These are phyloP conservation scores for Boloria selene DNA, from an alignment of 2,888 invertebrate species.

Conservation along the genomic window DNA sequence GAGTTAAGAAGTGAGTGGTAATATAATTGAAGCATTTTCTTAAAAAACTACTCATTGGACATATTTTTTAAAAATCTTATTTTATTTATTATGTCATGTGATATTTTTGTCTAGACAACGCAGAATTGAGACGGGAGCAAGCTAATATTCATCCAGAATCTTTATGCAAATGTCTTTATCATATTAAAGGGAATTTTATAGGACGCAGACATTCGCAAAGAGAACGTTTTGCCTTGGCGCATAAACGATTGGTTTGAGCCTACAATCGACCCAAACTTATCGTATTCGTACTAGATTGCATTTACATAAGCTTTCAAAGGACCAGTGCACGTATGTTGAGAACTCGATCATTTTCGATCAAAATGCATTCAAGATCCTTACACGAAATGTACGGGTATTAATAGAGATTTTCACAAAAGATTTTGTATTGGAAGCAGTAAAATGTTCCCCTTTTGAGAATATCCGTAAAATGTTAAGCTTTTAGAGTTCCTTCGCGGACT, in stretches of 20 bases:
- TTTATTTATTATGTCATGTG: too few relatives aligned
- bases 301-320: slow-evolving; percentile 40
- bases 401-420: slow-evolving; percentile 27
- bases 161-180: not conserved
- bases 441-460: slow-evolving; percentile 19
- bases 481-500: slow-evolving; percentile 27
- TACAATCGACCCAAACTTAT: slow-evolving; percentile 32
- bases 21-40: too few relatives aligned
- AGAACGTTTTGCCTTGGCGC: slow-evolving; percentile 30
- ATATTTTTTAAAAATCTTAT: too few relatives aligned
- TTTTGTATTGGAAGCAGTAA: slow-evolving; percentile 26
- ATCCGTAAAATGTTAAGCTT: slow-evolving; percentile 23
- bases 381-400: slow-evolving; percentile 22
- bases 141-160: too few relatives aligned
- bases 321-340: slow-evolving; percentile 37
- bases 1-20: too few relatives aligned
- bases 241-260: slow-evolving; percentile 31
- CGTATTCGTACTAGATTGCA: slow-evolving; percentile 35
- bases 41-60: too few relatives aligned
- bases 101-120: too few relatives aligned
- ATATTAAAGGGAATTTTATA: slow-evolving; percentile 19
- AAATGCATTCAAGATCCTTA: slow-evolving; percentile 31
- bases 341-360: slow-evolving; percentile 36
- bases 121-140: too few relatives aligned
- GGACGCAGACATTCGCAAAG: slow-evolving; percentile 25